A percentile compares a stretch with the other conserved stretches of the same genome.
Evolutionary conservation across 2,888 invertebrate species (phyloP).

Genomic region (Buathra laborator): DNA sequence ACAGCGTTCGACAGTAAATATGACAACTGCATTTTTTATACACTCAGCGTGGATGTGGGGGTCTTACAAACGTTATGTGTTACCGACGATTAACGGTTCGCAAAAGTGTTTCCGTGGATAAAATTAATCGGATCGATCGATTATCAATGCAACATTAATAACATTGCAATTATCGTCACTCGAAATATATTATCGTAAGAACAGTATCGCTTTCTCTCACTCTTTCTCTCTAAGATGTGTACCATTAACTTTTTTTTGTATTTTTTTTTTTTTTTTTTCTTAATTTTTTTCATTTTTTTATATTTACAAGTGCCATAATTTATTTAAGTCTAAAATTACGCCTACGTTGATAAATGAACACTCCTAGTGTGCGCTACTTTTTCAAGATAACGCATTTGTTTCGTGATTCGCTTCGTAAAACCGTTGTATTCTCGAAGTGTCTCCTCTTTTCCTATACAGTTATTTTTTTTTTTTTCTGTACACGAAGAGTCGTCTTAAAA

Average conservation of each 20-base stretch:
- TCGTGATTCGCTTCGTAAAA: slow-evolving; percentile 45
- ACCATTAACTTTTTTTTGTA: slow-evolving; percentile 1
- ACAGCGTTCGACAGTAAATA: slow-evolving; percentile 62
- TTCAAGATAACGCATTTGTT: slow-evolving; percentile 48
- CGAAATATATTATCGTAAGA: slow-evolving; percentile 46
- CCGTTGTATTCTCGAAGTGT: slow-evolving; percentile 38
- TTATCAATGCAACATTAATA: slow-evolving; percentile 45
- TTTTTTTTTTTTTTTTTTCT: slow-evolving; percentile 9
- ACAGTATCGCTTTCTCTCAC: not conserved
- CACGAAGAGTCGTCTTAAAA: slow-evolving; percentile 55
- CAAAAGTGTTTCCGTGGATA: slow-evolving; percentile 11
- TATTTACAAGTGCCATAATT: slow-evolving; percentile 67
- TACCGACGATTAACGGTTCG: slow-evolving; percentile 28
- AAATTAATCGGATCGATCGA: slow-evolving; percentile 35
- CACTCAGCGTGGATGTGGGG: slow-evolving; percentile 48
- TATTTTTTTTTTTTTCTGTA: slow-evolving; percentile 56
- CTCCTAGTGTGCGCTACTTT: slow-evolving; percentile 59
- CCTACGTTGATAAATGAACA: slow-evolving; percentile 69
- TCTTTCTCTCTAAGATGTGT: slow-evolving; percentile 46
- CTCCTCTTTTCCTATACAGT: slow-evolving; percentile 35
- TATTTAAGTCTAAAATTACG: slow-evolving; percentile 53
- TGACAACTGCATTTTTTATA: slow-evolving; percentile 57
- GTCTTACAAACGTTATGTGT: slow-evolving; percentile 57
- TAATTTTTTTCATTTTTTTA: slow-evolving; percentile 22
- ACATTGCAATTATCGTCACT: slow-evolving; percentile 48